Percentiles rank a stretch among this genome's conserved stretches.
Evolutionary conservation across 2,888 invertebrate genomes (phyloP).

Genomic region (Trachelus troglodyta): DNA sequence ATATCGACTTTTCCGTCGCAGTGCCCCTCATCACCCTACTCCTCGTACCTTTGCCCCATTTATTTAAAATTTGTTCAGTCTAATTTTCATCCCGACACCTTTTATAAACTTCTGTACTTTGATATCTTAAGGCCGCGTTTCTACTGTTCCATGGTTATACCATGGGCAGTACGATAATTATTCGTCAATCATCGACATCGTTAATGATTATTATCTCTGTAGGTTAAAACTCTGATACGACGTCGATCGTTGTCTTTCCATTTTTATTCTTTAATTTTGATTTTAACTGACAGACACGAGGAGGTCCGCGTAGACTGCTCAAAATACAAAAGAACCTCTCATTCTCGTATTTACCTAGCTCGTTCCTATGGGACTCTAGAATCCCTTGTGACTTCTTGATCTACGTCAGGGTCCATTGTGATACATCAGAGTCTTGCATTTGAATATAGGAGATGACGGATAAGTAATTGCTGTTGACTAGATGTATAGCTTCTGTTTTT

Average conservation of each 20-base stretch:
- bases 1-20: background rate
- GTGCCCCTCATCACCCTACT: background rate
- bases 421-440: background rate
- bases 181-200: background rate
- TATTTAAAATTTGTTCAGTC: background rate
- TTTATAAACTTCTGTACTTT: background rate
- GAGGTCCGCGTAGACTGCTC: background rate
- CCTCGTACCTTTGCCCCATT: background rate
- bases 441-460: conserved; percentile 1
- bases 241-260: background rate
- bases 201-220: background rate
- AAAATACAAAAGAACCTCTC: background rate
- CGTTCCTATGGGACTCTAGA: background rate
- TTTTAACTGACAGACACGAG: background rate
- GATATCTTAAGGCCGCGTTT: background rate
- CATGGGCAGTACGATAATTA: background rate
- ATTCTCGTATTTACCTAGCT: background rate
- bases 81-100: background rate
- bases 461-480: conserved; percentile 38
- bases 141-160: background rate
- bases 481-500: conserved; percentile 41
- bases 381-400: background rate
- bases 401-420: background rate
- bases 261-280: background rate
- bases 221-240: background rate